These are phyloP conservation scores for Halocynthia aurantium DNA, from an alignment of 23 tunicate genomes.

Conservation along the genomic window DNA sequence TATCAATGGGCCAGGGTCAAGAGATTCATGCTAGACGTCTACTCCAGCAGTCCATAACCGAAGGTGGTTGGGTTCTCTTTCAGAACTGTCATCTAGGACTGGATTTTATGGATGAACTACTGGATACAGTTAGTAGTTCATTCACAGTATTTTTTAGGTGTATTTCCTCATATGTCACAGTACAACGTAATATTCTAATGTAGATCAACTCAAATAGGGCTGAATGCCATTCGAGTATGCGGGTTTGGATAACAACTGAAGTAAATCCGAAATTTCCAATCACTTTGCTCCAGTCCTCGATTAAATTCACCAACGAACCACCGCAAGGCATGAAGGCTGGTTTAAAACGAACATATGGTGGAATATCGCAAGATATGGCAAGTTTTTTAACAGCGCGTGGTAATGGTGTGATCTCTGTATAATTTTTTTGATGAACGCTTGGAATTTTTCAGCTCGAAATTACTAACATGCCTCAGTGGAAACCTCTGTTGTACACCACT, in stretches of 20 bases:
- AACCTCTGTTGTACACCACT: constrained; percentile 86
- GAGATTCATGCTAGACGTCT: constrained; percentile 87
- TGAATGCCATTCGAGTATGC: constrained; percentile 51
- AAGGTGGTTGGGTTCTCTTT: constrained; percentile 93
- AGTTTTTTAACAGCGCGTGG: not conserved
- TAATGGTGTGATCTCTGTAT: not conserved
- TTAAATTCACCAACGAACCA: constrained; percentile 94
- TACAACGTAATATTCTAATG: too few species aligned
- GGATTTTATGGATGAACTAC: constrained; percentile 85
- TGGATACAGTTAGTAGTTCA: constrained; percentile 61
- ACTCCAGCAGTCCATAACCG: constrained; percentile 64
- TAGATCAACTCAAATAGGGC: not conserved
- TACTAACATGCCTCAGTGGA: constrained; percentile 98
- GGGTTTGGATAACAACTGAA: constrained; percentile 90
- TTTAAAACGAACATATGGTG: constrained; percentile 70
- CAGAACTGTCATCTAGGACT: constrained; percentile 98
- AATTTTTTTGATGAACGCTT: not conserved
- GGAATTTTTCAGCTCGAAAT: constrained; percentile 61
- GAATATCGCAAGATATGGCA: constrained; percentile 85
- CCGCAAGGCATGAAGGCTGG: constrained; percentile 98
- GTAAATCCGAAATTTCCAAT: constrained; percentile 93
- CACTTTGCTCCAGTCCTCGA: constrained; percentile 80
- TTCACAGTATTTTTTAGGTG: not conserved
- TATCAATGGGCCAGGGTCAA: constrained; percentile 98
- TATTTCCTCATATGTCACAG: too few species aligned